phyloP scores from a whole-genome alignment of 2,797 vertebrate genomes.

The Hirundo rustica region DNA sequence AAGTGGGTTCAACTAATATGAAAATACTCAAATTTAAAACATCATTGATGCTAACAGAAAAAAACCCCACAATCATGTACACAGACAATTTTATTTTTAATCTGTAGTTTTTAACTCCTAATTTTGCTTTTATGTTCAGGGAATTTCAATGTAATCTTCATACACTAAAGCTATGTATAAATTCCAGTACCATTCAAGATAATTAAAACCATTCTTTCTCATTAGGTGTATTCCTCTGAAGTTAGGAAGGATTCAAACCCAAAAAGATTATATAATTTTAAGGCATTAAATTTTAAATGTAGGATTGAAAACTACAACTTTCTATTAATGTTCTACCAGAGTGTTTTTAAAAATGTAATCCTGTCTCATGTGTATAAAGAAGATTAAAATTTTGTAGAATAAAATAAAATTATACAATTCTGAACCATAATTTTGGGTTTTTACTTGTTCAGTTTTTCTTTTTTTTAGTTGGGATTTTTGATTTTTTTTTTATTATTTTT shows the following conservation, averaged over 20 bases:
- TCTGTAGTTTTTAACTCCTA: background rate
- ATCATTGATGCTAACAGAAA: background rate
- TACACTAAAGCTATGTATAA: background rate
- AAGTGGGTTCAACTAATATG: background rate
- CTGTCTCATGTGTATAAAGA: background rate
- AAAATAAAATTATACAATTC: background rate
- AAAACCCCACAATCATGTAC: background rate
- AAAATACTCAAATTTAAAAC: background rate
- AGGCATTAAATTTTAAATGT: background rate
- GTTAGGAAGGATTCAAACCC: background rate
- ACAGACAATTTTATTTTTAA: background rate
- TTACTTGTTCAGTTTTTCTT: background rate
- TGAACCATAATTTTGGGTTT: background rate
- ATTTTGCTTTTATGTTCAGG: background rate
- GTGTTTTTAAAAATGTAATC: background rate
- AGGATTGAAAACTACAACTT: background rate
- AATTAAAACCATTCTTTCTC: conserved; percentile 32
- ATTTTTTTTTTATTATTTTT: background rate
- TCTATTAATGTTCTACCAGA: background rate
- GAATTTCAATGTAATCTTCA: background rate
- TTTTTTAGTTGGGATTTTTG: background rate
- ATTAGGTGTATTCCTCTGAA: background rate
- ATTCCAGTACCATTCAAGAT: background rate
- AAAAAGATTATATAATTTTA: background rate
- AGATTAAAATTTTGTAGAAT: background rate